These are phyloP conservation scores for Orchestia grillus DNA, from an alignment of 1,140 invertebrate species.

Conservation along the genomic window DNA sequence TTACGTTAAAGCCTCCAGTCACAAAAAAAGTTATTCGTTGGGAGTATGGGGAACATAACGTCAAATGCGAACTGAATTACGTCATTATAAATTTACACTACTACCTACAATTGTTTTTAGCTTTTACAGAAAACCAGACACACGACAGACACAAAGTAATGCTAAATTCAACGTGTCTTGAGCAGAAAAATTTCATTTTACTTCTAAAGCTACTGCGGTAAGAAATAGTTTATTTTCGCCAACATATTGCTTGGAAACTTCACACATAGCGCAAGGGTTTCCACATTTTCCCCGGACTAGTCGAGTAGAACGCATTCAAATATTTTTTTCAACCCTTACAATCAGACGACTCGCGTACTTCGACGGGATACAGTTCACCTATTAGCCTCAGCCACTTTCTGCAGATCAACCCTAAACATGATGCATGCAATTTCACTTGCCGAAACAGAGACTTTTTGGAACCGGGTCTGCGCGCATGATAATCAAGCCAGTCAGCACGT, in stretches of 20 bases:
- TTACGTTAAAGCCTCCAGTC: not conserved
- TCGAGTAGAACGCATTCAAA: not conserved
- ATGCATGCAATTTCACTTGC: not conserved
- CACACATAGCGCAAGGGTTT: not conserved
- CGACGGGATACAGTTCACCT: too few species aligned
- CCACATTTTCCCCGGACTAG: not conserved
- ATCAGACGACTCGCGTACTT: not conserved
- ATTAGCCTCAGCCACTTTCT: not conserved
- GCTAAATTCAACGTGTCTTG: not conserved
- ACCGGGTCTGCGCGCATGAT: not conserved
- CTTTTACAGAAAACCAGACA: not conserved
- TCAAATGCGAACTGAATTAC: not conserved
- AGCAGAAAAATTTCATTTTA: not conserved
- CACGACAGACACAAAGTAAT: not conserved
- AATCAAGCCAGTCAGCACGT: not conserved
- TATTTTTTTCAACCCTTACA: not conserved
- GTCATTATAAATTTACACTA: not conserved
- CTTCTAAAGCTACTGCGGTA: not conserved
- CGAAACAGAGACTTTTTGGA: not conserved
- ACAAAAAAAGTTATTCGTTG: not conserved
- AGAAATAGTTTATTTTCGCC: not conserved
- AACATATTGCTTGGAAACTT: not conserved
- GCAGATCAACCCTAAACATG: not conserved
- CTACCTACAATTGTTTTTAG: not conserved
- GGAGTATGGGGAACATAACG: not conserved